Conservation (phyloP, 23 tunicate species). For the Halocynthia roretzi region DNA sequence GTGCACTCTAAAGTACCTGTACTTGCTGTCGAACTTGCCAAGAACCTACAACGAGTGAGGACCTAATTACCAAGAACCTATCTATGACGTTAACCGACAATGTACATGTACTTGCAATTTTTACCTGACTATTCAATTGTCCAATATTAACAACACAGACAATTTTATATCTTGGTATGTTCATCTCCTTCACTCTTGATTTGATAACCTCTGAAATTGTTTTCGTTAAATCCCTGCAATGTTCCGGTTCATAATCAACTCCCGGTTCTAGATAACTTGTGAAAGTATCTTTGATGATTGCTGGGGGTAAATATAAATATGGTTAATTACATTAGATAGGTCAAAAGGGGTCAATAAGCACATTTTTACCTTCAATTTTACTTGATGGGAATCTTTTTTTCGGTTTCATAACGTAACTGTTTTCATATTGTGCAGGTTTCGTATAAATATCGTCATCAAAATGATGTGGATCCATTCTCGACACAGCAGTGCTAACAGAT, state of each 20-base stretch:
- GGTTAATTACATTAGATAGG: background rate
- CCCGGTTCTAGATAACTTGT: slow-evolving; percentile 11
- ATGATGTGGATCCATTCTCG: slow-evolving; percentile 72
- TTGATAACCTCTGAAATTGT: slow-evolving; percentile 68
- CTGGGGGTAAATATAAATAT: slow-evolving; percentile 1
- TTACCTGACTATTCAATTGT: slow-evolving; percentile 60
- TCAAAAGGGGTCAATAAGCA: background rate
- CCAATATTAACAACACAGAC: slow-evolving; percentile 85
- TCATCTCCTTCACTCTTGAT: slow-evolving; percentile 54
- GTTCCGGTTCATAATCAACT: slow-evolving; percentile 46
- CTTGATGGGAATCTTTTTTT: slow-evolving; percentile 41
- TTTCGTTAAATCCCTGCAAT: slow-evolving; percentile 60
- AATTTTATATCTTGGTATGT: slow-evolving; percentile 72
- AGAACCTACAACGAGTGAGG: too few relatives aligned
- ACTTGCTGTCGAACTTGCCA: too few relatives aligned
- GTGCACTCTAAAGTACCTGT: too few relatives aligned
- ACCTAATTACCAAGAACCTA: too few relatives aligned
- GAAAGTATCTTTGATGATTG: slow-evolving; percentile 14
- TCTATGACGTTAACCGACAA: background rate
- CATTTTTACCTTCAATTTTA: slow-evolving; percentile 11
- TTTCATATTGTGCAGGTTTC: slow-evolving; percentile 52
- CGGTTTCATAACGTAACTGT: slow-evolving; percentile 71
- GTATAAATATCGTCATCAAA: slow-evolving; percentile 41
- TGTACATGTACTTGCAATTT: background rate
- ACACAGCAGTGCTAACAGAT: slow-evolving; percentile 82